Conservation (phyloP, 2,797 vertebrate genomes). For the Garrulus glandarius region DNA sequence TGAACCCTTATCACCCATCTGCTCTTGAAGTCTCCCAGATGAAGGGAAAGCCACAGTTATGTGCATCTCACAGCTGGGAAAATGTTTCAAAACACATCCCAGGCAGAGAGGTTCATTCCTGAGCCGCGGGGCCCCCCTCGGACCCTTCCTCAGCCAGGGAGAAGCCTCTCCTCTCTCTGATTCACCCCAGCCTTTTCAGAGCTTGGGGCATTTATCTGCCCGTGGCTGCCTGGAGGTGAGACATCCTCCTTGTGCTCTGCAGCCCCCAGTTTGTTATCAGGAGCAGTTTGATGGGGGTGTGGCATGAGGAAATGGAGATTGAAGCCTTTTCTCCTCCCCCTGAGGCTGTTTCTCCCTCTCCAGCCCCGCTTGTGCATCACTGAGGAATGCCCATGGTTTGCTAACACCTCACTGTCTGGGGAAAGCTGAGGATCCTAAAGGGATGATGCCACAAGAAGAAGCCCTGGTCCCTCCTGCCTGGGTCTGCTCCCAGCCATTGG, state of each 20-base stretch:
- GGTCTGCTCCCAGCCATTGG: background rate
- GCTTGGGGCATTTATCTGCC: background rate
- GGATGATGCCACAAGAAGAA: background rate
- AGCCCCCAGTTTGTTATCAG: background rate
- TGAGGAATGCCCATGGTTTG: background rate
- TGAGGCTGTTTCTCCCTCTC: background rate
- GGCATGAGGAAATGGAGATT: background rate
- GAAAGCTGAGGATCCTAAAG: fast-evolving
- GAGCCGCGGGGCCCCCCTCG: fast-evolving
- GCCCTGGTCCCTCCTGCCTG: background rate
- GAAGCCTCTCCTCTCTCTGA: background rate
- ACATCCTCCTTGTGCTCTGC: background rate
- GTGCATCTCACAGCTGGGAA: background rate
- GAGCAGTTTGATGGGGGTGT: background rate
- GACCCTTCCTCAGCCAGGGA: background rate
- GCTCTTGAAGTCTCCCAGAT: background rate
- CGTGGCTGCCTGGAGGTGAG: background rate
- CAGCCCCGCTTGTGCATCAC: background rate
- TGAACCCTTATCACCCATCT: background rate
- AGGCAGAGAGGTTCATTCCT: background rate
- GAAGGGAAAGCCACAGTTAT: background rate
- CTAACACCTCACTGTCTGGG: fast-evolving
- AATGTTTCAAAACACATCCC: background rate
- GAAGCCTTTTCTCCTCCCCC: background rate
- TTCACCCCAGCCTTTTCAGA: background rate